Evolutionary conservation across 2,797 vertebrate genomes (phyloP).

Genomic region (Typhlichthys subterraneus): DNA sequence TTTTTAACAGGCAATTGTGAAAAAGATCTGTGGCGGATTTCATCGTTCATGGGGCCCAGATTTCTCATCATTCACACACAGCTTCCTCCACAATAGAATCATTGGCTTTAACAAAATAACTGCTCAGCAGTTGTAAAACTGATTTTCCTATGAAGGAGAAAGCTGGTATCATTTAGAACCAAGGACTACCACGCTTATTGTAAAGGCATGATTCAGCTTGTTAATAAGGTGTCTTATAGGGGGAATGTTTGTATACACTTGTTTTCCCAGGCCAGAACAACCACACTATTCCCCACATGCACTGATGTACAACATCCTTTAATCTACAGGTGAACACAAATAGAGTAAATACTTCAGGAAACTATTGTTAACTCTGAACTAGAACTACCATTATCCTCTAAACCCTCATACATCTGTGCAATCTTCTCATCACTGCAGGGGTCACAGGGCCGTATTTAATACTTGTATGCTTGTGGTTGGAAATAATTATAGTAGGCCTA

Average conservation of each 20-base stretch:
- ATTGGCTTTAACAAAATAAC: conserved; percentile 1
- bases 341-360: conserved; percentile 22
- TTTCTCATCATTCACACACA: conserved; percentile 10
- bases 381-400: conserved; percentile 23
- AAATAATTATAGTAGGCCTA: background rate
- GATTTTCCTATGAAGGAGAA: conserved; percentile 2
- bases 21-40: background rate
- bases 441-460: conserved; percentile 19
- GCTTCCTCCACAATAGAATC: conserved; percentile 6
- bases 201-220: too few species aligned
- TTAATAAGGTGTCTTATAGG: too few species aligned
- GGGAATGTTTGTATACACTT: too few species aligned
- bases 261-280: background rate
- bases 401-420: conserved; percentile 46
- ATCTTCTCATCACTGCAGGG: conserved; percentile 62
- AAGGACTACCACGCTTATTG: too few species aligned
- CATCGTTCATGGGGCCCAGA: background rate
- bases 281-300: background rate
- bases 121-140: conserved; percentile 7
- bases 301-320: background rate
- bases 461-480: conserved; percentile 3
- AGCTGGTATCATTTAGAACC: background rate
- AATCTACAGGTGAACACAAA: conserved; percentile 6
- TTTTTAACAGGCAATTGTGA: conserved; percentile 39
- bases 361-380: conserved; percentile 37